A percentile compares a stretch with the other conserved stretches of the same genome.
Evolutionary conservation across 2,797 vertebrate genomes (phyloP).

Genomic region (Onychomys leucogaster): DNA sequence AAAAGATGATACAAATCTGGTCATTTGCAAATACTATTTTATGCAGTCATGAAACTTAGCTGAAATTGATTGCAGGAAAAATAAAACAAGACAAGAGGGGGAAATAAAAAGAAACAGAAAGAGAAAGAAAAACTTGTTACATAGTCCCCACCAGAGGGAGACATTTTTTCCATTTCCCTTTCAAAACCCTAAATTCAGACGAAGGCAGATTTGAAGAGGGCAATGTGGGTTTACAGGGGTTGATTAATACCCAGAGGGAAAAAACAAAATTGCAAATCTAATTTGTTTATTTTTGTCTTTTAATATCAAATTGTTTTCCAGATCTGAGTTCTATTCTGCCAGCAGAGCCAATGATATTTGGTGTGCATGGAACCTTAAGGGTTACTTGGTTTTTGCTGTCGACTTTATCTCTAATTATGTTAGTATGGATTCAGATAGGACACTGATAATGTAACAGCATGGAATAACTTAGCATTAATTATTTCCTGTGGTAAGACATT

Average conservation of each 20-base stretch:
- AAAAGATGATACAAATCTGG: slow-evolving; percentile 34
- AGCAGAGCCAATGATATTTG: slow-evolving; percentile 68
- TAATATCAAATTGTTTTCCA: slow-evolving; percentile 80
- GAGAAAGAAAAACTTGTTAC: slow-evolving; percentile 69
- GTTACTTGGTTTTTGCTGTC: slow-evolving; percentile 73
- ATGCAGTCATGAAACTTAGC: neutral
- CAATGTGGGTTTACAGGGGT: slow-evolving; percentile 51
- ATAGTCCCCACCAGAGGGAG: slow-evolving; percentile 84
- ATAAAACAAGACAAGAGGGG: neutral
- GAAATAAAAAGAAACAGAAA: neutral
- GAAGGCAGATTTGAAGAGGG: slow-evolving; percentile 71
- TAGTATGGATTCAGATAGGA: slow-evolving; percentile 80
- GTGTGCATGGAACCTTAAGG: slow-evolving; percentile 73
- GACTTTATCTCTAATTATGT: slow-evolving; percentile 81
- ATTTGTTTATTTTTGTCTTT: slow-evolving; percentile 84
- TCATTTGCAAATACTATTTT: slow-evolving; percentile 30
- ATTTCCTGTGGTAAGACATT: slow-evolving; percentile 71
- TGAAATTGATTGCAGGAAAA: slow-evolving; percentile 36
- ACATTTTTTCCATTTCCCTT: slow-evolving; percentile 81
- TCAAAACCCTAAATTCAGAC: slow-evolving; percentile 77
- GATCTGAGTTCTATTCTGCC: slow-evolving; percentile 75
- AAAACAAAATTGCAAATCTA: slow-evolving; percentile 75
- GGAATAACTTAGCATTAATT: slow-evolving; percentile 80
- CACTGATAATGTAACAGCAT: slow-evolving; percentile 77
- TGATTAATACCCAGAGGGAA: slow-evolving; percentile 73